Conservation (phyloP, 2,888 invertebrate genomes). For the Sepioteuthis lessoniana region DNA sequence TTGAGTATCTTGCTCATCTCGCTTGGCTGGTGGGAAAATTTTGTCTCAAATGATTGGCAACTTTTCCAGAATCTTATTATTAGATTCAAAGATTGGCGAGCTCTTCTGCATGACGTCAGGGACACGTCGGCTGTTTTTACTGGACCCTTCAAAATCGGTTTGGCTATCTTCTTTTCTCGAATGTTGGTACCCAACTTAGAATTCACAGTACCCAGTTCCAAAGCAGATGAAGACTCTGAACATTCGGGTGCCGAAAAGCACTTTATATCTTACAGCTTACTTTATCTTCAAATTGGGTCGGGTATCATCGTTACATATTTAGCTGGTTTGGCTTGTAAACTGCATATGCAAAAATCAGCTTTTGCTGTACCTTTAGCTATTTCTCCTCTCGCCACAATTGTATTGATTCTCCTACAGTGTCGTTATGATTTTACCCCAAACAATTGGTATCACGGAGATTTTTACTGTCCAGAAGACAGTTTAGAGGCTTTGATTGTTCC, state of each 20-base stretch:
- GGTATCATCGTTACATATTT: constrained; percentile 73
- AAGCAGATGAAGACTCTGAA: constrained; percentile 53
- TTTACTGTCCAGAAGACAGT: constrained; percentile 61
- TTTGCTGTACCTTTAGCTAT: constrained; percentile 76
- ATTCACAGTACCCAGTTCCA: constrained; percentile 55
- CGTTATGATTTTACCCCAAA: constrained; percentile 63
- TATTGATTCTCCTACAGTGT: constrained; percentile 65
- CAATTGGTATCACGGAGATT: constrained; percentile 65
- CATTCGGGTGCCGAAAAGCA: constrained; percentile 57
- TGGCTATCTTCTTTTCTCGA: constrained; percentile 62
- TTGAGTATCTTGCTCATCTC: constrained; percentile 89
- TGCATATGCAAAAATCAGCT: constrained; percentile 76
- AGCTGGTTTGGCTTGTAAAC: constrained; percentile 77
- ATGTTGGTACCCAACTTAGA: constrained; percentile 60
- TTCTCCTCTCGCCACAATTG: constrained; percentile 70
- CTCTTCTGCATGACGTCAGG: constrained; percentile 63
- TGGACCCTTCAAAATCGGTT: constrained; percentile 65
- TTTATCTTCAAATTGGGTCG: constrained; percentile 67
- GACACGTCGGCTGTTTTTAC: constrained; percentile 65
- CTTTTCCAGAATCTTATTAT: constrained; percentile 62
- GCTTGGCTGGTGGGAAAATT: constrained; percentile 99
- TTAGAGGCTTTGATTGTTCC: constrained; percentile 58
- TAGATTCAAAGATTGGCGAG: constrained; percentile 65
- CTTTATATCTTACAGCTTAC: constrained; percentile 63
- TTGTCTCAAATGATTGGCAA: constrained; percentile 79